A percentile compares a stretch with the other conserved stretches of the same genome.
Conservation (phyloP, 37 sponge, comb jelly and placozoan genomes). For the Petrosia ficiformis region DNA sequence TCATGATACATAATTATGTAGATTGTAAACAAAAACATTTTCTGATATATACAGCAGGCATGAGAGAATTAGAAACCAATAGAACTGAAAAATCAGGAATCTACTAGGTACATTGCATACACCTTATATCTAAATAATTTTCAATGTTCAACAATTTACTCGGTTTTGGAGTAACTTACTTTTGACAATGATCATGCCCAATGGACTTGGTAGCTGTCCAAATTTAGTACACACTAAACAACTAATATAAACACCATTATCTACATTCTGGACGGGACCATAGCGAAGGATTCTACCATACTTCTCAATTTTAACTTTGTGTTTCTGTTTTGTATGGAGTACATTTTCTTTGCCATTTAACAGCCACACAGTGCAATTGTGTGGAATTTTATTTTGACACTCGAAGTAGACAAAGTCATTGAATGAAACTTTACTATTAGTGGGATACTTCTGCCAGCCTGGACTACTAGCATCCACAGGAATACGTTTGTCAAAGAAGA, state of each 20-base stretch:
- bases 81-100: too few species aligned
- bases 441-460: slow-evolving; percentile 33
- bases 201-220: slow-evolving; percentile 28
- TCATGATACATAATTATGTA: too few species aligned
- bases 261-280: slow-evolving; percentile 25
- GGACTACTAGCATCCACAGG: slow-evolving; percentile 20
- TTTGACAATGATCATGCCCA: slow-evolving; percentile 26
- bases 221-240: slow-evolving; percentile 27
- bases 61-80: too few species aligned
- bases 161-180: too few species aligned
- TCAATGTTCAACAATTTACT: too few species aligned
- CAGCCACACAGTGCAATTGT: slow-evolving; percentile 16
- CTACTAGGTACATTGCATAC: too few species aligned
- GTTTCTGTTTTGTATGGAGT: too few species aligned
- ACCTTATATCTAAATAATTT: too few species aligned
- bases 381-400: slow-evolving; percentile 11
- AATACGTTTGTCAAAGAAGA: neutral
- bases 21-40: too few species aligned
- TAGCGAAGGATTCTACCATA: slow-evolving; percentile 11
- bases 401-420: slow-evolving; percentile 22
- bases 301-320: neutral
- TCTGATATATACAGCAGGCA: too few species aligned
- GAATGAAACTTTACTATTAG: neutral
- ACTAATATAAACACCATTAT: slow-evolving; percentile 14
- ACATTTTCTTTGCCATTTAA: slow-evolving; percentile 16